These are phyloP conservation scores for Channa argus DNA, from an alignment of 2,113 vertebrate genomes.

Conservation along the genomic window DNA sequence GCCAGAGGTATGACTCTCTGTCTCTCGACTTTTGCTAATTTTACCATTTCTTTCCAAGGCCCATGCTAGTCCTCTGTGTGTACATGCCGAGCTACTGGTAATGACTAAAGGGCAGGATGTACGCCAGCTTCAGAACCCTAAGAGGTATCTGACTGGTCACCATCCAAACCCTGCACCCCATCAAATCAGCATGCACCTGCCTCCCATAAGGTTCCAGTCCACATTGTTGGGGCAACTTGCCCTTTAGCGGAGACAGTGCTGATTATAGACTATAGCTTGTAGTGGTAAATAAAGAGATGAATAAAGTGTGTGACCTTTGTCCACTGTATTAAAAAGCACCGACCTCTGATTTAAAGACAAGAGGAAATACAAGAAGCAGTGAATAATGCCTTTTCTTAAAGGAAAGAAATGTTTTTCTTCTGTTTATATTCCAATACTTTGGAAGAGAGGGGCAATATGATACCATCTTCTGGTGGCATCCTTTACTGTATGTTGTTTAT, in stretches of 20 bases:
- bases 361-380: not conserved
- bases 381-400: too few relatives aligned
- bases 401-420: too few relatives aligned
- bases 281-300: conserved; percentile 29
- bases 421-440: too few relatives aligned
- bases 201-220: conserved; percentile 25
- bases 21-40: not conserved
- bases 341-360: not conserved
- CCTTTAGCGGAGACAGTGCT: conserved; percentile 61
- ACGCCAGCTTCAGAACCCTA: conserved; percentile 25
- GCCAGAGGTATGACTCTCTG: not conserved
- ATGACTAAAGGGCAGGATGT: conserved; percentile 34
- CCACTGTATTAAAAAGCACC: not conserved
- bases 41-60: not conserved
- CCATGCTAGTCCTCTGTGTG: not conserved
- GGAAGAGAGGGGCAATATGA: too few relatives aligned
- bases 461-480: too few relatives aligned
- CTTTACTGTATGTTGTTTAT: too few relatives aligned
- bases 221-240: conserved; percentile 11
- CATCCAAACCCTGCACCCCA: conserved; percentile 40
- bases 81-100: not conserved
- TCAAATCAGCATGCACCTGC: conserved; percentile 56
- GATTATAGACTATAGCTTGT: conserved; percentile 36
- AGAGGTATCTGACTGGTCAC: conserved; percentile 40
- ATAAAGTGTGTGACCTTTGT: conserved; percentile 39